Evolutionary conservation across 2,888 invertebrate species (phyloP), one percentile per base, ranked within the genome.

Genomic region (Ischnura elegans): DNA sequence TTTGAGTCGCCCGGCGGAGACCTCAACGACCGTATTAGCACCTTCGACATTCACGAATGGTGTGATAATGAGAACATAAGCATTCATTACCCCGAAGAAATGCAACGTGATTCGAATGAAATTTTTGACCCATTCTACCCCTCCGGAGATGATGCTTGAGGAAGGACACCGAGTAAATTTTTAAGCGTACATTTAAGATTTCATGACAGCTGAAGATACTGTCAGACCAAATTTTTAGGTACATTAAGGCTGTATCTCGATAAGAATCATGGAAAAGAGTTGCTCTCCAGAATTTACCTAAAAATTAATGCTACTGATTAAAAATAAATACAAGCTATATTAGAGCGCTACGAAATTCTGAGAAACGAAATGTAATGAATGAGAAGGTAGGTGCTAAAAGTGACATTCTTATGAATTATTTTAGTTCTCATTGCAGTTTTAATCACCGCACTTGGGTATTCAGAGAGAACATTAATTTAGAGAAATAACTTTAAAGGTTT

Each of bases 41-140:
- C 10, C 76, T 13, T 36, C 13, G 29, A 76, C 76, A 76, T 3
- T 76, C 36, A 13, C 36, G 29, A 25, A 36, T 76, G 36, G 76
- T 76, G 76, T 76, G 76, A 76, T 76, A 76, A 76, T 76, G 76
- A 36, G 76, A 36, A 76, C 36, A 76, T 76, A 76, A 76, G 5
- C 76, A n/a, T 76, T 76, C 8, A 76, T 76, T 76, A 76, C 29
- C 10, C 13, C 13, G 36, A 76, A 36, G 25, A 76, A 76, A 29
- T 76, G 29, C 76, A 76, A 76, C 76, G 76, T 76, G 76, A 36
- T 36, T 76, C 76, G 76, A 76, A 76, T 76, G 10, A 6, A 76
- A 76, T 36, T 10, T 76, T 76, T 76, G 36, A 76, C 76, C 36
- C n/a, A n/a, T 36, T 36, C 76, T 76, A 61, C 21, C 61, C 8